Evolutionary conservation across 2,888 invertebrate genomes (phyloP), one percentile per base, ranked within the genome.

Genomic region (Gari tellinella): DNA sequence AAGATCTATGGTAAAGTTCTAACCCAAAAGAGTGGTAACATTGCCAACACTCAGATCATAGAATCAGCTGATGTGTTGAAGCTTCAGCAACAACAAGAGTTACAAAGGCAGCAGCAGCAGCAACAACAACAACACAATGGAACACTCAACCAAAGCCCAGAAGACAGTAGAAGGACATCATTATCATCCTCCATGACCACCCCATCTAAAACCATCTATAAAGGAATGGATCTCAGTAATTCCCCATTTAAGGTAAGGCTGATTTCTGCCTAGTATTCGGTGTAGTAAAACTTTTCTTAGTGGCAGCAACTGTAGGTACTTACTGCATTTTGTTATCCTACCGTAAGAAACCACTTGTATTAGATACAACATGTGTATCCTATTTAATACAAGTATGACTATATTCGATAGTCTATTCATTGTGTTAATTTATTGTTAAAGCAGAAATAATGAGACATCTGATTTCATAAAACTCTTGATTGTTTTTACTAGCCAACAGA

Each of bases 1-100:
- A 95, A 96, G 87, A 95, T 96, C 82, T 98, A 98, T 90, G 98
- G 98, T 12, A 97, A 97, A 92, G 95, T 95, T 60, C 91, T 94
- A 85, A 93, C 82, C 21, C 76, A 82, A 41, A 83, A 75, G 31
- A 77, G 72, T 40, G 68, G 77, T 10, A 75, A 79, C 25, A 83
- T 80, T 52, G 66, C 83, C 1, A 81, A 80, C 19, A 86, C 72
- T 65, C 89, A 90, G 65, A 91, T 95, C 5, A 94, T 96, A 82
- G 96, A 96, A 92, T 95, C 95, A 85, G 94, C 95, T 0, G 94
- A 94, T 83, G 84, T 93, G 70, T 85, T 93, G 53, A 91, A 90
- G 55, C 94, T 95, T 0, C 93, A 95, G 55, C 85, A 87, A 51
- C 83, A 88, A 60, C 82, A 83, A 46, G 57, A 81, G 53, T 57